Evolutionary conservation across 2,113 vertebrate genomes (phyloP).

Genomic region (Psittacula cyanocephala): DNA sequence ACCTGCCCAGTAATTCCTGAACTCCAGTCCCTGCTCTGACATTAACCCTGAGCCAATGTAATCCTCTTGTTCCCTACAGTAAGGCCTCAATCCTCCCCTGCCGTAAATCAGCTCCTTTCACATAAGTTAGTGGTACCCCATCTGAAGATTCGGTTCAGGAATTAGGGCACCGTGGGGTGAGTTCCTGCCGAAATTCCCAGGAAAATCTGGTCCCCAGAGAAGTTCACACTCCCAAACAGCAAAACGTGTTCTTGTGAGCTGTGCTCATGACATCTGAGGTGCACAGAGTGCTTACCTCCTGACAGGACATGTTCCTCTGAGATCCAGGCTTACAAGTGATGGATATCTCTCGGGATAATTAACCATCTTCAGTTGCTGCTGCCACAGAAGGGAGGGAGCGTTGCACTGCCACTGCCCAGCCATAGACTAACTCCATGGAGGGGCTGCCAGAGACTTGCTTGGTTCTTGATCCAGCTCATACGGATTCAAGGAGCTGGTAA

Average conservation of each 20-base stretch:
- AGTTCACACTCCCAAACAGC: neutral
- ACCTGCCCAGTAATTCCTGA: conserved; percentile 33
- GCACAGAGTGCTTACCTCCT: neutral
- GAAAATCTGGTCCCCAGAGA: neutral
- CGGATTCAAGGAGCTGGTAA: neutral
- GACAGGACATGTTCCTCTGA: conserved; percentile 1
- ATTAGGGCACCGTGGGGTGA: neutral
- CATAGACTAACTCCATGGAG: neutral
- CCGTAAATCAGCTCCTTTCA: neutral
- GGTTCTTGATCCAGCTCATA: neutral
- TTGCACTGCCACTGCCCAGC: neutral
- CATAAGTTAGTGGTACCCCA: neutral
- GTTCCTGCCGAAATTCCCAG: neutral
- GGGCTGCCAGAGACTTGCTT: neutral
- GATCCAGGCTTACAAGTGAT: neutral
- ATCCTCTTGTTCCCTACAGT: conserved; percentile 42
- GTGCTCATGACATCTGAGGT: neutral
- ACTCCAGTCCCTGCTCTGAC: conserved; percentile 28
- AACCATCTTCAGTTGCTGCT: neutral
- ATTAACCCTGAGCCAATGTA: conserved; percentile 12
- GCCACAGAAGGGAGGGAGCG: neutral
- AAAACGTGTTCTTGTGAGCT: neutral
- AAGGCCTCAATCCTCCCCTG: conserved; percentile 4
- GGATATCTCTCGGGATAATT: neutral
- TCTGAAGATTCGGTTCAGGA: neutral